These are phyloP conservation scores for Platycercus adscitus DNA, from an alignment of 2,113 vertebrate species.

Conservation along the genomic window DNA sequence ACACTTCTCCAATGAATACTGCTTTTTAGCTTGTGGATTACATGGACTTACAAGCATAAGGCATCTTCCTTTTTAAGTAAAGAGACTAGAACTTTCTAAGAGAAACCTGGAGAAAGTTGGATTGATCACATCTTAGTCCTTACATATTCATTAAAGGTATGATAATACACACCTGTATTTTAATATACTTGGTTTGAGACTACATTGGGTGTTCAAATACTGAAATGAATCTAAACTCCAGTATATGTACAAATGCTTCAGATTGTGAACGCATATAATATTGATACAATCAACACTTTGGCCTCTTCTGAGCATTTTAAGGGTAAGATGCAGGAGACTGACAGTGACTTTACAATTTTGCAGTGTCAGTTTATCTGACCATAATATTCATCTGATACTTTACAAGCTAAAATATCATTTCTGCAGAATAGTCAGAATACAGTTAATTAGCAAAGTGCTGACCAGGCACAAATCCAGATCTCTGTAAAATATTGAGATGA, in stretches of 20 bases:
- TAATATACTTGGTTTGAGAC: background rate
- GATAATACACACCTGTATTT: background rate
- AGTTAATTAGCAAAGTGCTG: slow-evolving; percentile 69
- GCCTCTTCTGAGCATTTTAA: background rate
- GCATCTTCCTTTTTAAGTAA: background rate
- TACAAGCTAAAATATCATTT: slow-evolving; percentile 52
- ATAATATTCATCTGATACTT: background rate
- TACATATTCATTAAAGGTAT: background rate
- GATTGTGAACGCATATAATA: background rate
- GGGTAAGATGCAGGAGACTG: background rate
- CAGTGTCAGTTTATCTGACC: slow-evolving; percentile 27
- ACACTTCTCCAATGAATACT: background rate
- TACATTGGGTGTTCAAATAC: background rate
- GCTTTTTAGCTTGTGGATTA: background rate
- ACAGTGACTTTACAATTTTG: background rate
- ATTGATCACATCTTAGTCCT: background rate
- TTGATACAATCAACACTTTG: background rate
- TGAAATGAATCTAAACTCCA: background rate
- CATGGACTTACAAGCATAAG: background rate
- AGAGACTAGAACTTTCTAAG: background rate
- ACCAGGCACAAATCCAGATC: slow-evolving; percentile 42
- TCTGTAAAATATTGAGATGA: slow-evolving; percentile 21
- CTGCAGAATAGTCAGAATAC: slow-evolving; percentile 53
- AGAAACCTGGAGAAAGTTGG: background rate
- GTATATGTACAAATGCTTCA: background rate